These are phyloP conservation scores for Peromyscus polionotus DNA, from an alignment of 2,113 vertebrate genomes.

Conservation along the genomic window DNA sequence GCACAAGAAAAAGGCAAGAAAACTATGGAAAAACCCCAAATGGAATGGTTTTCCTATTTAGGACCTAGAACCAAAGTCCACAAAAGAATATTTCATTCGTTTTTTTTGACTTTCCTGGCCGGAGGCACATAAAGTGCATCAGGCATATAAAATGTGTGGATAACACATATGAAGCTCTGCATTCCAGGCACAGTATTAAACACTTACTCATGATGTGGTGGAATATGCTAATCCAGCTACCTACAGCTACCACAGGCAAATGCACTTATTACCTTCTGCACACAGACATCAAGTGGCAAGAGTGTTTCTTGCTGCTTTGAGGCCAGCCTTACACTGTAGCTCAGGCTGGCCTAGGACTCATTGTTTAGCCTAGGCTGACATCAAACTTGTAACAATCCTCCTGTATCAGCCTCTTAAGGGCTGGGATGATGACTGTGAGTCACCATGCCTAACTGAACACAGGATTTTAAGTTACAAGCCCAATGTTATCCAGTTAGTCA, in stretches of 20 bases:
- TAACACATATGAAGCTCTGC: neutral
- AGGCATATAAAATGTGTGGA: neutral
- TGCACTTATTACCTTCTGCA: neutral
- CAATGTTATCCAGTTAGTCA: neutral
- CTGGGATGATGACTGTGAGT: neutral
- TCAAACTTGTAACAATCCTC: neutral
- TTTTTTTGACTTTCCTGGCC: neutral
- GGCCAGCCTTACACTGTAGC: neutral
- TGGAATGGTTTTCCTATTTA: neutral
- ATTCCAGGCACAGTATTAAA: neutral
- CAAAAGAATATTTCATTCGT: neutral
- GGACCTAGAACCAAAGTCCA: neutral
- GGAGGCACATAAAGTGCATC: neutral
- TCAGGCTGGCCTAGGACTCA: neutral
- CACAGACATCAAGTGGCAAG: neutral
- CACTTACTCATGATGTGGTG: neutral
- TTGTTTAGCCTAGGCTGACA: too few species aligned
- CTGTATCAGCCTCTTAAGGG: neutral
- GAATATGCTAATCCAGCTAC: neutral
- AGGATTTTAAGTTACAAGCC: neutral
- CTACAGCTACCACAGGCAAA: neutral
- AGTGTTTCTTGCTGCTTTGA: neutral
- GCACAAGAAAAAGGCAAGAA: too few species aligned
- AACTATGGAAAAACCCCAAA: neutral
- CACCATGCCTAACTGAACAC: neutral